phyloP scores from a whole-genome alignment of 1,140 invertebrate genomes.

The Musca vetustissima region DNA sequence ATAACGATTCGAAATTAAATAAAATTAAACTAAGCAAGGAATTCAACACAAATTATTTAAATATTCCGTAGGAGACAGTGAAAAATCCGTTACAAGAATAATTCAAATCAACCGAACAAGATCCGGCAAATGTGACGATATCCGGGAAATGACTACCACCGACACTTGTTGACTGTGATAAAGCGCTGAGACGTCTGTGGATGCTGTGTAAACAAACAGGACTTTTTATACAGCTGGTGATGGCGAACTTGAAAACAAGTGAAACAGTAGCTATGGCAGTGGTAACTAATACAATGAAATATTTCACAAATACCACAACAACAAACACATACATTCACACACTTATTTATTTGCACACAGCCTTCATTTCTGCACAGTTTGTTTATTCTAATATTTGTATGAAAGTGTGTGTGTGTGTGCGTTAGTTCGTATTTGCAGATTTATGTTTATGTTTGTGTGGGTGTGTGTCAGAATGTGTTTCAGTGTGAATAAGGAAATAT shows the following conservation, averaged over 20 bases:
- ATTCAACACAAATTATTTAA: too few relatives aligned
- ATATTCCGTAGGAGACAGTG: not conserved
- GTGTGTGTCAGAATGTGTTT: not conserved
- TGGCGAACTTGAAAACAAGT: not conserved
- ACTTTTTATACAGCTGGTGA: not conserved
- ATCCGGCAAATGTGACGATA: not conserved
- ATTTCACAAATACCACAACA: too few relatives aligned
- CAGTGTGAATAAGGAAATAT: not conserved
- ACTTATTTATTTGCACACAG: too few relatives aligned
- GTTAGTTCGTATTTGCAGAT: not conserved
- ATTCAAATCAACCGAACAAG: too few relatives aligned
- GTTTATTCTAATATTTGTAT: too few relatives aligned
- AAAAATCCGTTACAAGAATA: constrained; percentile 8
- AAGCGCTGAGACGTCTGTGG: constrained; percentile 14
- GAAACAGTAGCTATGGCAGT: too few relatives aligned
- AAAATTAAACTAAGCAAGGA: too few relatives aligned
- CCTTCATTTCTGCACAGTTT: too few relatives aligned
- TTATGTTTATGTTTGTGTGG: not conserved
- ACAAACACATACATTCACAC: too few relatives aligned
- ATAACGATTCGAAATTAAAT: too few relatives aligned
- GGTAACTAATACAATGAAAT: too few relatives aligned
- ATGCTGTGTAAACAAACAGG: not conserved
- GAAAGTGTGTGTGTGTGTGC: too few relatives aligned
- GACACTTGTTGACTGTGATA: constrained; percentile 18
- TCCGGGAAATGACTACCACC: not conserved